A percentile compares a stretch with the other conserved stretches of the same genome.
Evolutionary conservation across 2,113 vertebrate genomes (phyloP).

Genomic region (Sprattus sprattus): DNA sequence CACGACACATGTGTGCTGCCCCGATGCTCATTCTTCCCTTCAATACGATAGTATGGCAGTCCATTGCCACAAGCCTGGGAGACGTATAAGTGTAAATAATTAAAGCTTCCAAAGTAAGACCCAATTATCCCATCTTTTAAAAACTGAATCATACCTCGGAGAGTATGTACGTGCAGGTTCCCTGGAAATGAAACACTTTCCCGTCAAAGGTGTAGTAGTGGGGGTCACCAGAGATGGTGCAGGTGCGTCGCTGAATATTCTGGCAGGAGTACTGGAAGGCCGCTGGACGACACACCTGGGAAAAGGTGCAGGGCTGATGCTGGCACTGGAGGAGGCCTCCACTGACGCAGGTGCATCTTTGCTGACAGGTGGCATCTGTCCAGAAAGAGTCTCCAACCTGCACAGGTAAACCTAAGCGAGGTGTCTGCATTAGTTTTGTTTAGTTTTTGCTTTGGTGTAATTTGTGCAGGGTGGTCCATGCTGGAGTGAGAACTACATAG

Average conservation of each 20-base stretch:
- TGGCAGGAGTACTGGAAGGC: conserved; percentile 52
- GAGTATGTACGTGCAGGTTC: conserved; percentile 59
- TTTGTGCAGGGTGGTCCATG: too few relatives aligned
- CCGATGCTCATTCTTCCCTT: conserved; percentile 60
- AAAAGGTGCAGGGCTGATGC: conserved; percentile 46
- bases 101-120: neutral
- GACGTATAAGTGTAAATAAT: neutral
- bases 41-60: conserved; percentile 52
- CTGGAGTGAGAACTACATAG: too few relatives aligned
- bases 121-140: neutral
- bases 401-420: conserved; percentile 49
- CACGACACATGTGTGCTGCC: conserved; percentile 52
- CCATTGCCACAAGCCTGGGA: conserved; percentile 41
- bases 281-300: conserved; percentile 49
- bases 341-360: conserved; percentile 54
- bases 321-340: conserved; percentile 46
- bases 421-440: too few relatives aligned
- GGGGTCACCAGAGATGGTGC: conserved; percentile 60
- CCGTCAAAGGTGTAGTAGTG: conserved; percentile 69
- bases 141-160: conserved; percentile 43
- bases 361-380: conserved; percentile 55
- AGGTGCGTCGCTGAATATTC: conserved; percentile 51
- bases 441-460: too few relatives aligned
- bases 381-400: conserved; percentile 55
- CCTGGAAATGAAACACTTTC: conserved; percentile 54